Evolutionary conservation across 2,113 vertebrate species (phyloP), one percentile per base, ranked within the genome.

Genomic region (Cololabis saira): DNA sequence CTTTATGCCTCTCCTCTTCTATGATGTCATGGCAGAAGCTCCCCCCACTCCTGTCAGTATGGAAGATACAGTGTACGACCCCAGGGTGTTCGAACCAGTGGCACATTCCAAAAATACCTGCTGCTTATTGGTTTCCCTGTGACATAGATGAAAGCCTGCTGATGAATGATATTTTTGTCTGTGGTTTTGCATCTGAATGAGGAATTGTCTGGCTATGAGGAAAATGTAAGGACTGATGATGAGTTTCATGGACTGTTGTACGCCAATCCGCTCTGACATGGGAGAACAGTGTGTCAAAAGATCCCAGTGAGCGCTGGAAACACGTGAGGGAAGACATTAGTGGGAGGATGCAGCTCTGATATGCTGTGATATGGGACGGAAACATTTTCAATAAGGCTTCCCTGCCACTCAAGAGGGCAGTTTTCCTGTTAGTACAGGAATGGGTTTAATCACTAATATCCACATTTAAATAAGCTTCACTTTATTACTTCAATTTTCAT

Each of bases 31-130:
- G 18, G 15, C 41, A 10, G 27, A 69, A 71, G 78, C 80, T 74
- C 85, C 78, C 42, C 88, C 90, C 83, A 66, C 52, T 0, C 52
- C 56, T 45, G 58, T 53, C 43, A 61, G 37, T 54, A 51, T 50
- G 30, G 12, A 55, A 84, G 41, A 19, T 61, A 55, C 49, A 49
- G 27, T 53, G 45, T 24, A 62, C 18, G 78, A 89, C 82, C 79
- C 19, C 66, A 63, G 64, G 56, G 67, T 15, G 51, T 66, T 73
- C 30, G 16, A 61, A 67, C 60, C 78, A 66, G 43, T 55, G 65
- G 60, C 58, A 83, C 74, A 89, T 88, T 90, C 80, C 81, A 78
- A 61, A 53, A 88, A 81, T 91, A 73, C 64, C 42, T 78, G 42
- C 54, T n/a, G 45, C 17, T 44, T 24, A 59, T 21, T 3, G 7